Percentiles rank a stretch among this genome's conserved stretches.
phyloP scores from a whole-genome alignment of 2,888 invertebrate genomes.

The Nymphalis urticae region DNA sequence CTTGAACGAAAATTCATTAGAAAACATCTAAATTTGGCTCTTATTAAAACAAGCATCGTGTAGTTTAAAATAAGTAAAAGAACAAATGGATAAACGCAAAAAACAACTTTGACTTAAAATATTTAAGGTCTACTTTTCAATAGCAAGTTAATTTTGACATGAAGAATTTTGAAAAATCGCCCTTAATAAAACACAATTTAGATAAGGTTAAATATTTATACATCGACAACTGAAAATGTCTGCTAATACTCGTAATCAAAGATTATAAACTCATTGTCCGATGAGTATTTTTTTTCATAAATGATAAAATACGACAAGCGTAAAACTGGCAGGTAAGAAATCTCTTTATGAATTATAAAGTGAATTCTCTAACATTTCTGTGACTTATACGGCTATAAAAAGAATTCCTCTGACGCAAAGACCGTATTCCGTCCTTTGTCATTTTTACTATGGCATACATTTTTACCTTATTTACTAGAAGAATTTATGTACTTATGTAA shows the following conservation, averaged over 20 bases:
- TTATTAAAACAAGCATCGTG: too few species aligned
- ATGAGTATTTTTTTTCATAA: neutral
- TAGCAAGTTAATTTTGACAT: neutral
- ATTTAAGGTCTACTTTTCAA: neutral
- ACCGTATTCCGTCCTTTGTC: neutral
- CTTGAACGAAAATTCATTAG: too few species aligned
- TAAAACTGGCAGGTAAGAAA: slow-evolving; percentile 11
- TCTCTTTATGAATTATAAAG: slow-evolving; percentile 21
- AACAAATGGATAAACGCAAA: too few species aligned
- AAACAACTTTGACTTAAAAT: too few species aligned
- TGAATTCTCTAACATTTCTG: slow-evolving; percentile 18
- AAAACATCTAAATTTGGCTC: too few species aligned
- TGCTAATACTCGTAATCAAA: neutral
- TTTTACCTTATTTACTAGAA: neutral
- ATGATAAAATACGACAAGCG: neutral
- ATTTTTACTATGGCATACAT: neutral
- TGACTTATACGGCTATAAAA: slow-evolving; percentile 13
- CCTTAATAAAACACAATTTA: too few species aligned
- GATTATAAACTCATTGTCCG: neutral
- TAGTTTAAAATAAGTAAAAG: too few species aligned
- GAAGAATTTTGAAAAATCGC: too few species aligned
- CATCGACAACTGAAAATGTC: too few species aligned
- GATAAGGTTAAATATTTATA: too few species aligned
- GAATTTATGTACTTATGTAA: too few species aligned
- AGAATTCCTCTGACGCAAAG: neutral